Percentiles rank a stretch among this genome's conserved stretches.
These are phyloP conservation scores for Diarsia brunnea DNA, from an alignment of 2,888 invertebrate species.

Conservation along the genomic window DNA sequence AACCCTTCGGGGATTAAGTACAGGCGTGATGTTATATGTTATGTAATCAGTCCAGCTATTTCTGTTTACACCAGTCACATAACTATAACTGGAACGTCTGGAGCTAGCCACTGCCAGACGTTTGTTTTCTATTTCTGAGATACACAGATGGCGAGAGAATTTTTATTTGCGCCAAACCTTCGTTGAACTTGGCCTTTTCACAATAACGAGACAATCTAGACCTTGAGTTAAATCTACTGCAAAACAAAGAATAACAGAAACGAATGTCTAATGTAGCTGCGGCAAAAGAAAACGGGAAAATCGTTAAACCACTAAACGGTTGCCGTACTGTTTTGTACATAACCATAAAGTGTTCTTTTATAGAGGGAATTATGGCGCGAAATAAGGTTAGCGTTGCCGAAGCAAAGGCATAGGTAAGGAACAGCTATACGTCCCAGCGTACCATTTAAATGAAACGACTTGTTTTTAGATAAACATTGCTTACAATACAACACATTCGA, in stretches of 20 bases:
- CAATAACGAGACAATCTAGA: slow-evolving; percentile 11
- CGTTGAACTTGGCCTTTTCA: slow-evolving; percentile 41
- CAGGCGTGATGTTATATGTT: no score
- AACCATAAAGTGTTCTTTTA: slow-evolving; percentile 36
- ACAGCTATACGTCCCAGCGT: slow-evolving; percentile 10
- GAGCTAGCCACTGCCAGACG: slow-evolving; percentile 43
- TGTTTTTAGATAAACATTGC: slow-evolving; percentile 44
- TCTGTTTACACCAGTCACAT: slow-evolving; percentile 18
- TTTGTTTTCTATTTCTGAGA: slow-evolving; percentile 56
- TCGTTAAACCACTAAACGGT: slow-evolving; percentile 39
- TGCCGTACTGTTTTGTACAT: slow-evolving; percentile 31
- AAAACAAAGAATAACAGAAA: slow-evolving; percentile 17
- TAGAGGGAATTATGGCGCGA: slow-evolving; percentile 36
- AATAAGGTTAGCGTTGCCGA: slow-evolving; percentile 33
- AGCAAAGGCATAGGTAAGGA: slow-evolving; percentile 18
- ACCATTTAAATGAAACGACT: slow-evolving; percentile 36
- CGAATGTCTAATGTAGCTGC: slow-evolving; percentile 7
- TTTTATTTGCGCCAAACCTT: slow-evolving; percentile 26
- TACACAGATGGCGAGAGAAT: slow-evolving; percentile 26
- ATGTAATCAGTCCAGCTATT: slow-evolving; percentile 29
- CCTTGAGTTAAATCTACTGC: slow-evolving; percentile 3
- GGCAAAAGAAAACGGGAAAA: slow-evolving; percentile 31
- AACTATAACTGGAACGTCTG: slow-evolving; percentile 56
- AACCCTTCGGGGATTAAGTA: no score
- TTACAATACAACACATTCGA: not conserved